Conservation (phyloP, 2,113 vertebrate species). For the Leucosticte australis region DNA sequence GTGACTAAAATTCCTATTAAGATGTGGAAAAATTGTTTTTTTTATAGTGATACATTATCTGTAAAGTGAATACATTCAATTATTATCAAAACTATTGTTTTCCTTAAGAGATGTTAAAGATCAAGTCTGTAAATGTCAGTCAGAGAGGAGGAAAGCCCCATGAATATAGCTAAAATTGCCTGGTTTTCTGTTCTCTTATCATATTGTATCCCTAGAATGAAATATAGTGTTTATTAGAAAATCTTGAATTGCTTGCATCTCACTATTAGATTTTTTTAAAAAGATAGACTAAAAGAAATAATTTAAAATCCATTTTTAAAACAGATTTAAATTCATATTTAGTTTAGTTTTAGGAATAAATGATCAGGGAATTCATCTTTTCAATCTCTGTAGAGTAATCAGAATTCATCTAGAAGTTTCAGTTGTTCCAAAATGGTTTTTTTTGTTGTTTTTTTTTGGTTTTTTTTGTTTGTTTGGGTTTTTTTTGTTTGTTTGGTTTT, state of each 20-base stretch:
- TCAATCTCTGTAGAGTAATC: not conserved
- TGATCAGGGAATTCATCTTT: not conserved
- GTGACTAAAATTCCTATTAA: not conserved
- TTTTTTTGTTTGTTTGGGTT: too few relatives aligned
- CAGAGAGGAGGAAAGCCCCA: not conserved
- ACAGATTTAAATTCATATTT: not conserved
- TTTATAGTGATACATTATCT: not conserved
- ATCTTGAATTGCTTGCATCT: not conserved
- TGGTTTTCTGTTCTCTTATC: not conserved
- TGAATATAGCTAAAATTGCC: not conserved
- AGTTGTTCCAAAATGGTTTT: not conserved
- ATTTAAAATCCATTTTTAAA: not conserved
- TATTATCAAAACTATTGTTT: not conserved
- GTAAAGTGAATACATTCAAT: not conserved
- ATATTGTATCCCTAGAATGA: not conserved
- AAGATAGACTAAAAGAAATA: not conserved
- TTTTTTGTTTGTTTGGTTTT: too few relatives aligned
- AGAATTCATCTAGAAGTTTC: not conserved
- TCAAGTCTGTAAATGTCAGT: not conserved
- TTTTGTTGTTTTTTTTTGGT: too few relatives aligned
- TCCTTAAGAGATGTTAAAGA: not conserved
- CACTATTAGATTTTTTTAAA: not conserved
- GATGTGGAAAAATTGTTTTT: not conserved
- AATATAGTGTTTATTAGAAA: not conserved
- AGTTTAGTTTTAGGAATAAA: not conserved